Evolutionary conservation across 1,140 invertebrate species (phyloP), one percentile per base, ranked within the genome.

Genomic region (Neodiprion lecontei): DNA sequence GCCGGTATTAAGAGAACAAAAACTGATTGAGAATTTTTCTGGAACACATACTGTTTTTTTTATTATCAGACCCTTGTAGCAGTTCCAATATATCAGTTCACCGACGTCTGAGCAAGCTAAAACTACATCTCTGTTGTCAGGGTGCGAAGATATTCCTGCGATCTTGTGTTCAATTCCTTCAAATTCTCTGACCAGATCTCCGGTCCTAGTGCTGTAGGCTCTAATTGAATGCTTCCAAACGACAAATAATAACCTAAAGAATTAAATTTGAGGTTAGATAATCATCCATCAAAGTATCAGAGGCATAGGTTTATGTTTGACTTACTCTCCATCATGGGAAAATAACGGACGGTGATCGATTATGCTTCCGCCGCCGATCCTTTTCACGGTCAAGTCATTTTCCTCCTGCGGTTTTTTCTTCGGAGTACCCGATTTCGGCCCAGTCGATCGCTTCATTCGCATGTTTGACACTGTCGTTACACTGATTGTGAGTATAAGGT

Each of bases 321-420:
- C 91, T 91, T 88, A 93, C 92, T 92, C 90, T 86, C 90, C 90
- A 84, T 92, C 89, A 11, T 78, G 78, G 9, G 92, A 92, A 88
- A 93, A 93, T 47, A 93, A 73, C 17, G 92, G 92, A 21, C 88
- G 83, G 82, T 90, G 87, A 79, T 90, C 87, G 23, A 93, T 89
- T 77, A 93, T 89, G 81, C 89, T 92, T 70, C 91, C 92, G 71
- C 93, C 92, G 74, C 88, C 88, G 86, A 89, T 88, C 77, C 86
- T 85, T 72, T 85, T 87, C 5, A 88, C 78, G 70, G 87, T 77
- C 75, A 88, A 83, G 75, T 87, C 83, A 77, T 86, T 72, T 14
- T 70, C 49, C 67, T 75, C 69, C 48, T 12, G 66, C 28, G 68
- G 61, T 68, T 75, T 72, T 12, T 68, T 61, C 48, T 21, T 17